These are phyloP conservation scores for Xylocopa sonorina DNA, from an alignment of 1,140 invertebrate species.

Conservation along the genomic window DNA sequence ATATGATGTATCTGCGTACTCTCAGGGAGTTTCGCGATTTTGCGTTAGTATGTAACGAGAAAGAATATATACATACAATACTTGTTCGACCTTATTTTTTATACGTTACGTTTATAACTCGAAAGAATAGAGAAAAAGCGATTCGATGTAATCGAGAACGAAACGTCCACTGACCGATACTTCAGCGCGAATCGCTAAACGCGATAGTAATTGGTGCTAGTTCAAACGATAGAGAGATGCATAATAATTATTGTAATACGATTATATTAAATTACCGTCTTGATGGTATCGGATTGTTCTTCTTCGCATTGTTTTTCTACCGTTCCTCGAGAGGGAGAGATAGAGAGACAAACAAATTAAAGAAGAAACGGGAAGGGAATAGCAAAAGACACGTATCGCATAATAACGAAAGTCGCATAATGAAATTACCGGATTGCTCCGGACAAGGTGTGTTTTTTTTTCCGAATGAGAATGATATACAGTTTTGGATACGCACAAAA, in stretches of 20 bases:
- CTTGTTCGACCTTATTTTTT: slow-evolving; percentile 66
- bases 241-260: slow-evolving; percentile 31
- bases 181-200: slow-evolving; percentile 16
- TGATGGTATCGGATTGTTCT: slow-evolving; percentile 42
- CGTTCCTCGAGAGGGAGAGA: slow-evolving; percentile 25
- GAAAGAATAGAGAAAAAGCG: slow-evolving; percentile 9
- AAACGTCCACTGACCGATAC: slow-evolving; percentile 42
- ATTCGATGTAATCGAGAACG: slow-evolving; percentile 19
- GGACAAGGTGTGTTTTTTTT: neutral
- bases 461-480: slow-evolving; percentile 4
- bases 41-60: slow-evolving; percentile 43
- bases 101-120: slow-evolving; percentile 61
- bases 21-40: slow-evolving; percentile 24
- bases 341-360: slow-evolving; percentile 18
- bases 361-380: neutral
- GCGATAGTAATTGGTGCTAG: slow-evolving; percentile 44
- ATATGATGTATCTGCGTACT: neutral
- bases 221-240: slow-evolving; percentile 32
- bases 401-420: slow-evolving; percentile 26
- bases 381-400: slow-evolving; percentile 10
- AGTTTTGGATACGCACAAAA: slow-evolving; percentile 57
- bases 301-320: slow-evolving; percentile 19
- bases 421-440: slow-evolving; percentile 19
- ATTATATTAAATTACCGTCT: slow-evolving; percentile 22
- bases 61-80: slow-evolving; percentile 46